phyloP scores from a whole-genome alignment of 2,888 invertebrate species.

The Glaucopsyche alexis region DNA sequence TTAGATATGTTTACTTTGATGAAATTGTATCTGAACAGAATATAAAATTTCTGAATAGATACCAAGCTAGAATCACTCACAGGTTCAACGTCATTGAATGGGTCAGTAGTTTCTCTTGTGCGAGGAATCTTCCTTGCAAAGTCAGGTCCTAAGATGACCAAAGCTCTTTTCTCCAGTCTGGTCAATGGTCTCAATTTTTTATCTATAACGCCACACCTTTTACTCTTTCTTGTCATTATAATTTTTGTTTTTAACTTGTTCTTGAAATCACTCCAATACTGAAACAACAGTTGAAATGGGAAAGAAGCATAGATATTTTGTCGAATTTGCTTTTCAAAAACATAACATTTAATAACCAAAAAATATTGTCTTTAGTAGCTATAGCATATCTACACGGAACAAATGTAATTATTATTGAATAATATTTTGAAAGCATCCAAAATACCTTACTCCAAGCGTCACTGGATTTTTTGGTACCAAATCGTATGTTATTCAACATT shows the following conservation, averaged over 20 bases:
- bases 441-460: slow-evolving; percentile 63
- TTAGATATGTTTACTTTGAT: too few relatives aligned
- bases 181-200: slow-evolving; percentile 52
- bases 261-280: slow-evolving; percentile 70
- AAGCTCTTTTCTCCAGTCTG: slow-evolving; percentile 56
- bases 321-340: too few relatives aligned
- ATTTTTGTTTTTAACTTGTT: slow-evolving; percentile 62
- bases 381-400: background rate
- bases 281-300: slow-evolving; percentile 39
- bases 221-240: slow-evolving; percentile 47
- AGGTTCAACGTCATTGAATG: slow-evolving; percentile 41
- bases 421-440: background rate
- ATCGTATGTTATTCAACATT: slow-evolving; percentile 50
- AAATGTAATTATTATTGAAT: background rate
- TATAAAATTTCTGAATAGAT: background rate
- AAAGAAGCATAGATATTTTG: too few relatives aligned
- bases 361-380: background rate
- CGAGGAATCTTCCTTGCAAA: slow-evolving; percentile 49
- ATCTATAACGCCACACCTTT: slow-evolving; percentile 41
- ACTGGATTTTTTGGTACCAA: slow-evolving; percentile 53
- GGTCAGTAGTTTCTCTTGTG: slow-evolving; percentile 37
- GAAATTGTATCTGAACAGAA: too few relatives aligned
- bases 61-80: slow-evolving; percentile 43
- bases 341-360: too few relatives aligned
- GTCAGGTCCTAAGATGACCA: slow-evolving; percentile 56